Evolutionary conservation across 2,113 vertebrate species (phyloP).

Genomic region (Ceyx cyanopectus): DNA sequence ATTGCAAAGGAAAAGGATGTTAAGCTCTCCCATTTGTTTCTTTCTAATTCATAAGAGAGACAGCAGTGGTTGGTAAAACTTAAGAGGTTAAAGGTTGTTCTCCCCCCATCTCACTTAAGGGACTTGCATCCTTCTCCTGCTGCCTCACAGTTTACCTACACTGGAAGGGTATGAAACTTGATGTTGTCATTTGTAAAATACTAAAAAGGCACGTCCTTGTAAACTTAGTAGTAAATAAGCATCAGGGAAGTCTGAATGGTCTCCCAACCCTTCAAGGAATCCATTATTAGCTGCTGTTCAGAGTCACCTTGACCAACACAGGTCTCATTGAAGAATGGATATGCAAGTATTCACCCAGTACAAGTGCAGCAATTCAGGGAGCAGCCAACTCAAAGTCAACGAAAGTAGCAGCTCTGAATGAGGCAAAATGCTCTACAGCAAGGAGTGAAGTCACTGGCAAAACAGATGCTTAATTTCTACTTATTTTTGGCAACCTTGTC

Average conservation of each 20-base stretch:
- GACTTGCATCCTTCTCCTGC: not conserved
- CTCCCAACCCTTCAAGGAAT: not conserved
- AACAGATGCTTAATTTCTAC: constrained; percentile 38
- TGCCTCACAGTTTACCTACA: not conserved
- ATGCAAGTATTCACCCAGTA: not conserved
- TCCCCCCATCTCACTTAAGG: not conserved
- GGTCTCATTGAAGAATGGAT: not conserved
- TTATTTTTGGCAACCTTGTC: constrained; percentile 43
- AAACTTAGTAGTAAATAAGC: not conserved
- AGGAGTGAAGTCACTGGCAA: not conserved
- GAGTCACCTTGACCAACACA: not conserved
- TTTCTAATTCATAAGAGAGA: constrained; percentile 50
- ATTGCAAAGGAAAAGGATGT: constrained; percentile 70
- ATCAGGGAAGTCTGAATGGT: not conserved
- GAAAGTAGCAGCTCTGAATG: not conserved
- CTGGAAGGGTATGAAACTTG: not conserved
- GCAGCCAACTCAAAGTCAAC: not conserved
- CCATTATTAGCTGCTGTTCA: not conserved
- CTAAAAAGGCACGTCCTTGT: not conserved
- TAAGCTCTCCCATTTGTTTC: constrained; percentile 55
- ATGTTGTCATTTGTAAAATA: not conserved
- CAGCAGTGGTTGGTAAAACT: constrained; percentile 19
- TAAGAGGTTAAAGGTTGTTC: constrained; percentile 10
- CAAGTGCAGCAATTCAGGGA: not conserved
- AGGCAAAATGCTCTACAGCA: constrained; percentile 8